Evolutionary conservation across 2,888 invertebrate genomes (phyloP).

Genomic region (Neoaliturus tenellus): DNA sequence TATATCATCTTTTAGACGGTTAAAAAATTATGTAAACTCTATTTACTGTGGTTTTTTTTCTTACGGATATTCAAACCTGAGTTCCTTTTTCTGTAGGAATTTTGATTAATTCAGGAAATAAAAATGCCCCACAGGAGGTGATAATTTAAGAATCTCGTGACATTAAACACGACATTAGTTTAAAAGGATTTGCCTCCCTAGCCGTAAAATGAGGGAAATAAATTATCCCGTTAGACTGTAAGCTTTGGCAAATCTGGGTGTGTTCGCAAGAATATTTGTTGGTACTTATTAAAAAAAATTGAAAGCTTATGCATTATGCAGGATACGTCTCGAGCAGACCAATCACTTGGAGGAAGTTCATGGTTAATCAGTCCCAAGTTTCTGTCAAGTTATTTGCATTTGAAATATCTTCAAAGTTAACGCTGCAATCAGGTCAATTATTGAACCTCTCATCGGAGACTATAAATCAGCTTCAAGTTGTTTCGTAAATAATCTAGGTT

Average conservation of each 20-base stretch:
- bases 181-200: background rate
- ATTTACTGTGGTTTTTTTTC: too few species aligned
- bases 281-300: background rate
- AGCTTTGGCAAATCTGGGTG: background rate
- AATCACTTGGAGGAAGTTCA: background rate
- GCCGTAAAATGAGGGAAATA: background rate
- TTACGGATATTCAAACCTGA: too few species aligned
- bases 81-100: too few species aligned
- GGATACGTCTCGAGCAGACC: background rate
- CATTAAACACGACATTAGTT: conserved; percentile 2
- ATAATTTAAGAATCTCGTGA: background rate
- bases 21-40: too few species aligned
- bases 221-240: background rate
- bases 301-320: background rate
- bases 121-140: background rate
- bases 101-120: too few species aligned
- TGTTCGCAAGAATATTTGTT: background rate
- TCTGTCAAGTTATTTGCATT: conserved; percentile 4
- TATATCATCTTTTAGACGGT: too few species aligned
- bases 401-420: conserved; percentile 29
- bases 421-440: conserved; percentile 12
- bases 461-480: background rate
- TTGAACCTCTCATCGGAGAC: conserved; percentile 16
- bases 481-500: background rate
- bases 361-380: background rate